Percentiles rank a stretch among this genome's conserved stretches.
phyloP scores from a whole-genome alignment of 2,888 invertebrate genomes.

The Idaea straminata region DNA sequence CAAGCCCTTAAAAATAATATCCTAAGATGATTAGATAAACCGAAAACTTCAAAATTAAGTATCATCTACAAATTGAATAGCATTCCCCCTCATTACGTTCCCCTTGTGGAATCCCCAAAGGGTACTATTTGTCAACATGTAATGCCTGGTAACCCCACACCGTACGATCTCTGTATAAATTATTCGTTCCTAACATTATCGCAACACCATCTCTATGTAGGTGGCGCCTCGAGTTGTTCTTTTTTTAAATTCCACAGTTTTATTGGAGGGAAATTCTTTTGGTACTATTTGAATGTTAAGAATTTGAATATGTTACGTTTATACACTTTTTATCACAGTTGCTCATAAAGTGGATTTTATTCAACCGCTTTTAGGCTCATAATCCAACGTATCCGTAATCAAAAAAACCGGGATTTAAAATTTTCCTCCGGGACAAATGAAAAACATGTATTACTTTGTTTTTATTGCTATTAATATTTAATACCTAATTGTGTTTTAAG shows the following conservation, averaged over 20 bases:
- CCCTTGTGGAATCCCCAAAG: not conserved
- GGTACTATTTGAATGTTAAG: not conserved
- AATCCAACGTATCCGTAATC: too few species aligned
- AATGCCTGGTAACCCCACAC: slow-evolving; percentile 51
- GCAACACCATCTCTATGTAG: slow-evolving; percentile 24
- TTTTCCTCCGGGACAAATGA: too few species aligned
- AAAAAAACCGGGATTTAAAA: too few species aligned
- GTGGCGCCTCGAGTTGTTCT: slow-evolving; percentile 15
- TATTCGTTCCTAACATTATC: slow-evolving; percentile 32
- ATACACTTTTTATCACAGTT: too few species aligned
- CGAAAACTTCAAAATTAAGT: not conserved
- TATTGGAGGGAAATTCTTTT: not conserved
- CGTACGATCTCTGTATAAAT: slow-evolving; percentile 44
- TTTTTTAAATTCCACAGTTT: not conserved
- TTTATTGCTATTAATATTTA: too few species aligned
- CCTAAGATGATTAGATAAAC: too few species aligned
- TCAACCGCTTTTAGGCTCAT: too few species aligned
- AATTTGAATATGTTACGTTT: not conserved
- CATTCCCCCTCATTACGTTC: slow-evolving; percentile 11
- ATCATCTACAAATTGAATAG: not conserved
- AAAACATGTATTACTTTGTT: too few species aligned
- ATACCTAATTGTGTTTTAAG: too few species aligned
- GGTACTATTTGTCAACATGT: slow-evolving; percentile 40
- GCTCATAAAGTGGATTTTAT: too few species aligned
- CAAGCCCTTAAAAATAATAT: too few species aligned